Evolutionary conservation across 1,140 invertebrate species (phyloP), one percentile per base, ranked within the genome.

Genomic region (Polypedilum pembai): DNA sequence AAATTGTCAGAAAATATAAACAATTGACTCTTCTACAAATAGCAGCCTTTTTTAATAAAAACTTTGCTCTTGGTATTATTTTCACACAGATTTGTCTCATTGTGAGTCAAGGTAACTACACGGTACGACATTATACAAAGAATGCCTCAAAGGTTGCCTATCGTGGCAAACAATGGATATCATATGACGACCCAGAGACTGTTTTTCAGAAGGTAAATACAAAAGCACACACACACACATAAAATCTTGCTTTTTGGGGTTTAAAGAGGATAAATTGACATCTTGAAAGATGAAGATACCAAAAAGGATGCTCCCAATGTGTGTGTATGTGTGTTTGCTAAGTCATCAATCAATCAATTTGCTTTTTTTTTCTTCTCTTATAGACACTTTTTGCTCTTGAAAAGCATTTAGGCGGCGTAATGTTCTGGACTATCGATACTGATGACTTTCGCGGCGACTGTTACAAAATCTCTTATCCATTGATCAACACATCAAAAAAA

Each of bases 171-270:
- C 89, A 92, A 77, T 93, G 91, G 90, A 89, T 92, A 3, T 88
- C 90, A n/a, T 93, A 86, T 77, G 92, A 94, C 75, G 86, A 91
- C 79, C 76, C 82, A 1, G 82, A 85, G n/a, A 90, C 88, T 41
- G 80, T 92, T 1, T 81, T 78, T 17, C 80, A 85, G 20, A 93
- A 93, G 79, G 86, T 87, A 78, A 76, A 74, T 72, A 56, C 10
- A 56, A 12, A 3, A 33, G 24, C 24, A 5, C 5, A 33, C 24
- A 33, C 24, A 33, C 24, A 33, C 24, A 33, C 24, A 33, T 33
- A 33, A 33, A 33, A 33, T 33, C 24, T 33, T 33, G 24, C 24
- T 33, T 33, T 33, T 33, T 33, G 24, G 24, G 24, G 5, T 33
- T 33, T 33, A 33, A 33, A 33, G 24, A 33, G 24, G 24, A 33